Percentiles rank a stretch among this genome's conserved stretches.
Evolutionary conservation across 2,797 vertebrate species (phyloP).

Genomic region (Thaleichthys pacificus): DNA sequence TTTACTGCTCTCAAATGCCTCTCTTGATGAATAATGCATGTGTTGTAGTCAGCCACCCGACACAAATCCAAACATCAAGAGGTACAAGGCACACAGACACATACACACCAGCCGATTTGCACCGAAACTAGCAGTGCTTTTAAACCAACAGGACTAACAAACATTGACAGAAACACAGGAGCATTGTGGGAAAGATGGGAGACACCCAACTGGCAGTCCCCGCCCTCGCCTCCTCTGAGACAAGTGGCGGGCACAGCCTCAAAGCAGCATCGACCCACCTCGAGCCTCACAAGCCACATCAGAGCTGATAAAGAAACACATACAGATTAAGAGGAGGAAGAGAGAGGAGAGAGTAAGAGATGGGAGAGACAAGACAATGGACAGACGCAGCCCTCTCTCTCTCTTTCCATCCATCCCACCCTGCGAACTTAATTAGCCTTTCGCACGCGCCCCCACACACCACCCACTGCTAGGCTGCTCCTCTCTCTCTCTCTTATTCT

Average conservation of each 20-base stretch:
- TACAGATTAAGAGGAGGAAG: background rate
- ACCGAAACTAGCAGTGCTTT: constrained; percentile 10
- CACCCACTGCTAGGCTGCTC: background rate
- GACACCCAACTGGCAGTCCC: background rate
- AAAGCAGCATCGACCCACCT: constrained; percentile 23
- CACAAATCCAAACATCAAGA: constrained; percentile 43
- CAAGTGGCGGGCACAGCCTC: constrained; percentile 12
- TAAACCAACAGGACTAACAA: constrained; percentile 36
- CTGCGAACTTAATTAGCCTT: background rate
- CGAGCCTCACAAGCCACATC: background rate
- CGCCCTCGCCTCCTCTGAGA: constrained; percentile 6
- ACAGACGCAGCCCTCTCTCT: background rate
- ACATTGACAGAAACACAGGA: constrained; percentile 23
- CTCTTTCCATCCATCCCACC: constrained; percentile 4
- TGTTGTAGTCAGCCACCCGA: constrained; percentile 30
- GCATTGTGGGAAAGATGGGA: background rate
- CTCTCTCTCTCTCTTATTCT: constrained; percentile 20
- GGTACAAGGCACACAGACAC: constrained; percentile 18
- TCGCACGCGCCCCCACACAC: background rate
- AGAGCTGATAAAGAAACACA: constrained; percentile 7
- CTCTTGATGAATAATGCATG: constrained; percentile 56
- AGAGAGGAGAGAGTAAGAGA: background rate
- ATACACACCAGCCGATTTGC: background rate
- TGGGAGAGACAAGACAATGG: constrained; percentile 4
- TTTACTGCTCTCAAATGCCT: constrained; percentile 35